These are phyloP conservation scores for Lobophora halterata DNA, from an alignment of 2,888 invertebrate species.

Conservation along the genomic window DNA sequence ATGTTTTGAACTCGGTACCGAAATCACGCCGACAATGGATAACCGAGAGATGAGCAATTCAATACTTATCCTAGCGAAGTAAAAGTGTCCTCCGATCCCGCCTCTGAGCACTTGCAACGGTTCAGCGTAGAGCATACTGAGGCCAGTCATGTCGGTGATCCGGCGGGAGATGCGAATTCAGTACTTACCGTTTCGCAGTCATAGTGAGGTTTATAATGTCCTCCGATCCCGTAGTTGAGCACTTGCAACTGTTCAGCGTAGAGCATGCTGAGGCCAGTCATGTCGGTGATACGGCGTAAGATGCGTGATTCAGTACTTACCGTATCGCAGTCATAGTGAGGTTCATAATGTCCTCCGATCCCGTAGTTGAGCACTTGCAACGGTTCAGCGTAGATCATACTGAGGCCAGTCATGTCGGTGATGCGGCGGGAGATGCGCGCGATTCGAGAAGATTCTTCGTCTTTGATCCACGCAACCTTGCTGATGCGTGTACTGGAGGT, in stretches of 20 bases:
- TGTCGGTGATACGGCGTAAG: constrained; percentile 89
- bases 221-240: constrained; percentile 99
- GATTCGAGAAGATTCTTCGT: constrained; percentile 88
- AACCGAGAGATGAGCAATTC: too few relatives aligned
- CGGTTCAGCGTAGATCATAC: constrained; percentile 95
- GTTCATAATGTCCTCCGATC: constrained; percentile 99
- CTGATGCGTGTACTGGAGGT: constrained; percentile 97
- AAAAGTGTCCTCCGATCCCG: constrained; percentile 98
- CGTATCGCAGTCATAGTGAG: constrained; percentile 96
- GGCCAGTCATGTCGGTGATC: constrained; percentile 91
- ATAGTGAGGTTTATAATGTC: constrained; percentile 99
- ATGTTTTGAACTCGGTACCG: too few relatives aligned
- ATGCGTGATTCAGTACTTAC: constrained; percentile 80
- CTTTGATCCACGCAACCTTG: constrained; percentile 97
- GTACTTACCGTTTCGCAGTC: constrained; percentile 89
- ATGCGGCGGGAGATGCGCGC: constrained; percentile 88
- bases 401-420: constrained; percentile 92
- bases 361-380: constrained; percentile 99
- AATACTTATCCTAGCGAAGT: constrained; percentile 87
- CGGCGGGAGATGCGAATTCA: constrained; percentile 89
- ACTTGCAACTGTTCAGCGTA: constrained; percentile 98
- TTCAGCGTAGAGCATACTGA: constrained; percentile 94
- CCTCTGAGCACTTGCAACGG: constrained; percentile 99
- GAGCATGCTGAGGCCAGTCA: constrained; percentile 91
- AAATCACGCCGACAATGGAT: too few relatives aligned